phyloP scores from a whole-genome alignment of 2,113 vertebrate genomes.

The Malurus cyaneus region DNA sequence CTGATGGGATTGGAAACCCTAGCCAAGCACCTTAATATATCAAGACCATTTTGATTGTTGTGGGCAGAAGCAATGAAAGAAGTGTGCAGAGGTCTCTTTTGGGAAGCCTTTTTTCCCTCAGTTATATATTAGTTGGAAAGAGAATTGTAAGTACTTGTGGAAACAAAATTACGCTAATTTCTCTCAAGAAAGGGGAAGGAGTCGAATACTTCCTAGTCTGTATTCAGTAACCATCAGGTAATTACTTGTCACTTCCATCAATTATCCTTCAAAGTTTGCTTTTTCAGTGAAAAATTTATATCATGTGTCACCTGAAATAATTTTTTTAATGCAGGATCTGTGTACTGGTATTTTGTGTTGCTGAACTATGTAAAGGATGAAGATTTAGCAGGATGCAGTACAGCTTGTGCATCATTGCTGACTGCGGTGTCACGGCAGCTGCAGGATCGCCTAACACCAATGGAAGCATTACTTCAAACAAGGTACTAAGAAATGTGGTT shows the following conservation, averaged over 20 bases:
- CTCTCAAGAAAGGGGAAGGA: neutral
- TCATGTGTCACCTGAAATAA: neutral
- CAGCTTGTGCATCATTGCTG: constrained; percentile 90
- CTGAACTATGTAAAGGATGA: constrained; percentile 99
- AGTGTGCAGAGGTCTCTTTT: neutral
- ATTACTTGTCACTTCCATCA: neutral
- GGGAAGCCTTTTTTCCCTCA: neutral
- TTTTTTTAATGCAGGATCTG: constrained; percentile 78
- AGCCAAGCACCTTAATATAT: neutral
- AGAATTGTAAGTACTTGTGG: neutral
- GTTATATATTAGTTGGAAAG: neutral
- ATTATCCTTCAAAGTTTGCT: neutral
- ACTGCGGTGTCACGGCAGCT: constrained; percentile 92
- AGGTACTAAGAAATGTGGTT: constrained; percentile 72
- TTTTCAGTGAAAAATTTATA: neutral
- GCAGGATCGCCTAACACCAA: constrained; percentile 93
- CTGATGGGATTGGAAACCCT: neutral
- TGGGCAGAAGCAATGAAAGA: neutral
- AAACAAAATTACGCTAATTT: neutral
- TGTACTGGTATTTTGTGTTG: constrained; percentile 99
- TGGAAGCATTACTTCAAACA: constrained; percentile 96
- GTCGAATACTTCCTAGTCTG: neutral
- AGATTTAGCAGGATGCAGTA: constrained; percentile 93
- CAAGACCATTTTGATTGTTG: neutral
- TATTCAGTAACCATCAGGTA: neutral